Evolutionary conservation across 2,113 vertebrate genomes (phyloP), one percentile per base, ranked within the genome.

Genomic region (Elachura formosa): DNA sequence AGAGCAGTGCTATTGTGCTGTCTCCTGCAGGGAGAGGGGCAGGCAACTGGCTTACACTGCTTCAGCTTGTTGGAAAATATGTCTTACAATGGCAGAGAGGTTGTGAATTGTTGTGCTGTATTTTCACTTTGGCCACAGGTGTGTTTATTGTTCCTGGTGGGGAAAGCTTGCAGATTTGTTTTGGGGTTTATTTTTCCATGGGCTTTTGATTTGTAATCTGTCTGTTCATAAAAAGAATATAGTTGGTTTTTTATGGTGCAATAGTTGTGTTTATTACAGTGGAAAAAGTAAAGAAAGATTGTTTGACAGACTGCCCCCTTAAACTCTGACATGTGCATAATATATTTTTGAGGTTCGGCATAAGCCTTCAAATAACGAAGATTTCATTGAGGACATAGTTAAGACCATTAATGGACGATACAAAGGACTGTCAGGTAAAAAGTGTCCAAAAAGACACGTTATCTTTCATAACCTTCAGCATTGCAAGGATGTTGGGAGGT

Each of bases 351-450:
- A 99, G 99, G 99, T 99, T 91, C 98, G 98, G 16, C 93, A 98
- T 59, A 99, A 99, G 95, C 98, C 98, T 56, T 97, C 98, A 24
- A 98, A 96, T 76, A 96, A 91, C 4, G 98, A 99, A 36, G 97
- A 97, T 68, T 98, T 98, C 67, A 98, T 98, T 45, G 98, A 98
- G 82, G 98, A 99, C 77, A 97, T 99, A 31, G 98, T 98, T 17
- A 97, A 98, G 68, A 93, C 98, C 81, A 99, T 99, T 92, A 99
- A 98, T 73, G 97, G 96, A 89, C 98, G 97, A 97, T 99, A 99
- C 97, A 98, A 98, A 96, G 98, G 98, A 49, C 98, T 99, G 69
- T 99, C 99, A 97, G 99, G 99, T 99, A 97, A 97, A 33, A 56
- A 67, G 12, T 15, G 54, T 33, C 13, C 19, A 62, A 85, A 58